Percentiles rank a stretch among this genome's conserved stretches.
Conservation (phyloP, 1,140 invertebrate species). For the Dendrolimus kikuchii region DNA sequence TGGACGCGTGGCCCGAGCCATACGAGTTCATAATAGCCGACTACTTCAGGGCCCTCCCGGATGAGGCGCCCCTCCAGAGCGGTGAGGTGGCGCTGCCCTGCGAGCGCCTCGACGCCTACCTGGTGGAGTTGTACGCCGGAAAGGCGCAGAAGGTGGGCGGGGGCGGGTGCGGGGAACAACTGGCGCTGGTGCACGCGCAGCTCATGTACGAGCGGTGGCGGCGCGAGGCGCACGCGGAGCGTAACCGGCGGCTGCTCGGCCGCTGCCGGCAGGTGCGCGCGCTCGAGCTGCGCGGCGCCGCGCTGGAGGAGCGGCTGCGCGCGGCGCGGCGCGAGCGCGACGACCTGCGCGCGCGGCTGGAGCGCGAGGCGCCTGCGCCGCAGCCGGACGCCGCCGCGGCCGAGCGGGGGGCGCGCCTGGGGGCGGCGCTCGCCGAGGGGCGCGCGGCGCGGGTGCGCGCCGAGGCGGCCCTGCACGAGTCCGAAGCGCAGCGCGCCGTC, state of each 20-base stretch:
- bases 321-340: slow-evolving; percentile 77
- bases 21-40: slow-evolving; percentile 83
- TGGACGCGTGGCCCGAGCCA: slow-evolving; percentile 60
- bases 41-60: slow-evolving; percentile 68
- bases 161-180: slow-evolving; percentile 73
- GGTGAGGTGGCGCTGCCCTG: slow-evolving; percentile 19
- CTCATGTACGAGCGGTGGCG: slow-evolving; percentile 91
- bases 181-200: slow-evolving; percentile 87
- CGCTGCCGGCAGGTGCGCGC: slow-evolving; percentile 84
- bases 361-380: slow-evolving; percentile 42
- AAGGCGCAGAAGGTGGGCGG: slow-evolving; percentile 14
- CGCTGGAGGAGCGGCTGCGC: slow-evolving; percentile 81
- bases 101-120: slow-evolving; percentile 42
- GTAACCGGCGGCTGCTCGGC: slow-evolving; percentile 88
- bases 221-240: slow-evolving; percentile 89
- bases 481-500: slow-evolving; percentile 57
- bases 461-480: slow-evolving; percentile 53
- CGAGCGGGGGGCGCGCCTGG: slow-evolving; percentile 41
- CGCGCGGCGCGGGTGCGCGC: slow-evolving; percentile 68
- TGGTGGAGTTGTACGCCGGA: slow-evolving; percentile 40
- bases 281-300: slow-evolving; percentile 87
- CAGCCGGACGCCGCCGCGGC: slow-evolving; percentile 24
- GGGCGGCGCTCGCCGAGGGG: slow-evolving; percentile 65
- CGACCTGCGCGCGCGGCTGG: slow-evolving; percentile 55
- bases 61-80: slow-evolving; percentile 29